Evolutionary conservation across 2,888 invertebrate species (phyloP).

Genomic region (Hartigia nigra): DNA sequence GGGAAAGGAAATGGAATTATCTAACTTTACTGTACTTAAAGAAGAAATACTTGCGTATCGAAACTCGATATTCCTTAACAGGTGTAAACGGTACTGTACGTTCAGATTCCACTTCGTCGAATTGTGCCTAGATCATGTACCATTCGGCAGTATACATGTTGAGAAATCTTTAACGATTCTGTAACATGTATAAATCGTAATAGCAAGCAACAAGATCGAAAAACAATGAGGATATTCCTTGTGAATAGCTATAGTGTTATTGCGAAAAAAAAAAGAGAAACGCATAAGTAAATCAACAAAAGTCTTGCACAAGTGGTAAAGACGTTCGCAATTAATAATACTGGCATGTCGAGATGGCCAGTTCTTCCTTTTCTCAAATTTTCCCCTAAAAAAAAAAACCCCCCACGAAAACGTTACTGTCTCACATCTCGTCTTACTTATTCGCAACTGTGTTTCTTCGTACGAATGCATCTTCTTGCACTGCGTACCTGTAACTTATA

Average conservation of each 20-base stretch:
- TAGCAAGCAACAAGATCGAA: not conserved
- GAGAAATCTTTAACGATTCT: not conserved
- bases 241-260: not conserved
- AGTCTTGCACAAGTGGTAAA: not conserved
- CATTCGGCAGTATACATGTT: not conserved
- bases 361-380: conserved; percentile 11
- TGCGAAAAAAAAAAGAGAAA: not conserved
- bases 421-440: not conserved
- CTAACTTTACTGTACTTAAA: not conserved
- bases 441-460: not conserved
- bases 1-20: not conserved
- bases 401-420: not conserved
- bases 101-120: not conserved
- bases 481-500: not conserved
- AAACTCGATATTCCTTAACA: not conserved
- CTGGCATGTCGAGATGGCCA: not conserved
- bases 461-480: not conserved
- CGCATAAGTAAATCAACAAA: not conserved
- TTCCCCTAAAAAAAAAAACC: not conserved
- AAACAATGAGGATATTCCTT: not conserved
- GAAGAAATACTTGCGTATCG: not conserved
- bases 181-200: not conserved
- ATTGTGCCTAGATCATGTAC: not conserved
- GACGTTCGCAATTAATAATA: conserved; percentile 6
- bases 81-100: not conserved